Evolutionary conservation across 1,140 invertebrate species (phyloP), one percentile per base, ranked within the genome.

Genomic region (Andrena cerasifolii): DNA sequence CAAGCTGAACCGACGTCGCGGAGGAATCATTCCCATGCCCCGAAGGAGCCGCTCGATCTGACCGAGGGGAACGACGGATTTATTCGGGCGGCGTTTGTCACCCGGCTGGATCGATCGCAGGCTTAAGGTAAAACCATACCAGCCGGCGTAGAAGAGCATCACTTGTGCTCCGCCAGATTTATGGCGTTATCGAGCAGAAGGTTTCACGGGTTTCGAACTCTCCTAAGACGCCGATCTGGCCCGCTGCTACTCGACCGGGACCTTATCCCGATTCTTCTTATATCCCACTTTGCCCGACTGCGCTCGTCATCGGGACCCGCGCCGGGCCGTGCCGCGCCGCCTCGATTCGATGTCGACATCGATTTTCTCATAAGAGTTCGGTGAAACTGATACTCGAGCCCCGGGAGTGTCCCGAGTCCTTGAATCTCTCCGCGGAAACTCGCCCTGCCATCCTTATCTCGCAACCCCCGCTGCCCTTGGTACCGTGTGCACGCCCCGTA

Each of bases 41-140:
- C 5, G 8, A 8, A 4, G 7, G 12, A 33, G 28, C 24, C 28
- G 3, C 54, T 1, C 21, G 1, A 26, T 12, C 6, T 31, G 54
- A 28, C 28, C 31, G 54, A 56, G 12, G 21, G 28, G 26, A 24
- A 40, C 45, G 26, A 80, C 78, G 78, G 84, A 81, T 85, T 85
- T 83, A 85, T 85, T 84, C 78, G 80, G 36, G 51, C 70, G 79
- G 74, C 68, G 83, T 85, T 85, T 84, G 83, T 85, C 83, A 84
- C 82, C 26, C 33, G 63, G 70, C 62, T 78, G 65, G 83, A 85
- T 81, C 74, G 82, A 84, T 81, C 82, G 36, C 36, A n/a, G 72
- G 79, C 73, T 85, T 84, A 81, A 74, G 74, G 68, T 78, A 80
- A 83, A 83, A 53, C 58, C 65, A 61, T 76, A 45, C 49, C 53